Evolutionary conservation across 2,797 vertebrate species (phyloP).

Genomic region (Peromyscus melanophrys): DNA sequence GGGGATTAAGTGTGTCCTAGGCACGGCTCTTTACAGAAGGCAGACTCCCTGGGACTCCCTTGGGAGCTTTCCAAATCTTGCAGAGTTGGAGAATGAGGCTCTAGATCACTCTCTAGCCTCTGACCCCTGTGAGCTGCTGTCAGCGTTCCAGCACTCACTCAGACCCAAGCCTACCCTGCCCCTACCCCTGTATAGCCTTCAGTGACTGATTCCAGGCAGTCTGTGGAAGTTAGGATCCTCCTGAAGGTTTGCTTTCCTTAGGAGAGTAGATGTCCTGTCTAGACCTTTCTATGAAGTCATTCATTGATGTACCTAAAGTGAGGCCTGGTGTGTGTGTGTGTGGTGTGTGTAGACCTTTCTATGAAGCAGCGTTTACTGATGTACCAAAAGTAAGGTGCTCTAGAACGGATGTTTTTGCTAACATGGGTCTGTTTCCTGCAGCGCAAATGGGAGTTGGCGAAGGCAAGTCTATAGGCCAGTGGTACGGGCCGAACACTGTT

Average conservation of each 20-base stretch:
- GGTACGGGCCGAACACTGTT: slow-evolving; percentile 99
- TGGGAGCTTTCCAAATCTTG: background rate
- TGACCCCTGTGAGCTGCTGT: background rate
- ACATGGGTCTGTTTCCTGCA: slow-evolving; percentile 86
- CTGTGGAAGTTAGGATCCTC: background rate
- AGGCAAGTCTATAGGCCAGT: slow-evolving; percentile 98
- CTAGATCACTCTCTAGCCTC: background rate
- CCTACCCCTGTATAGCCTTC: background rate
- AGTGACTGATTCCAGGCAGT: background rate
- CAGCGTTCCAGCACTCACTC: background rate
- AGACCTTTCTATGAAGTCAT: background rate
- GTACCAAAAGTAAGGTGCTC: background rate
- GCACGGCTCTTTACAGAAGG: background rate
- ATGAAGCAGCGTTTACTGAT: background rate
- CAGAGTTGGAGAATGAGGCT: background rate
- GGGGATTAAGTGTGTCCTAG: background rate
- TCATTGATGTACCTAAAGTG: background rate
- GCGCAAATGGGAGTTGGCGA: slow-evolving; percentile 99
- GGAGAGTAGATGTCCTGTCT: background rate
- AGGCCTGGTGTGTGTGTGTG: background rate
- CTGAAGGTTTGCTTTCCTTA: background rate
- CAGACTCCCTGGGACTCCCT: background rate
- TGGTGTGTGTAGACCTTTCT: background rate
- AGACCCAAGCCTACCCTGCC: background rate
- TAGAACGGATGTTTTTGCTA: background rate